Base-by-base conservation (phyloP, 64 coral and sea anemone species). In the Stylophora pistillata region DNA sequence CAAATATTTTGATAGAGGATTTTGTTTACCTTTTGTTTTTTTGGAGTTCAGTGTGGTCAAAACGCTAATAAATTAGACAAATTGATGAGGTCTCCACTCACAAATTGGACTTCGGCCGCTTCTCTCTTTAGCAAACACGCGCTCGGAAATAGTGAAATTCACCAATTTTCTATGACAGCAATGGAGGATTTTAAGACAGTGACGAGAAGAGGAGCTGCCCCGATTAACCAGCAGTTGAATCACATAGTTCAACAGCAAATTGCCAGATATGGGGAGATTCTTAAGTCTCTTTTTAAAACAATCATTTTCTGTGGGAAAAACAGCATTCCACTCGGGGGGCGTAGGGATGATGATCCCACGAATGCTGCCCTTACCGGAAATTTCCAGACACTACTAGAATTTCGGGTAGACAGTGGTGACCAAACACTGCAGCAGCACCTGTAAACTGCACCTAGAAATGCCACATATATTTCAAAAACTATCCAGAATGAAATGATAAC, bases 21-120 rank as follows among this genome's bases (percentile, higher is more conserved):
- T 89, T 89, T 89, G 68, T 79, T 70, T 89, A 56, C 63, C 64
- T 20, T 72, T 33, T 72, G 65, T 86, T 86, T 86, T 27, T 86
- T 86, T 86, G 83, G 63, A 73, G 64, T 70, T 10, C 63, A 86
- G 64, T 86, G 83, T 86, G 66, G 66, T 15, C n/a, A 66, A 86
- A 86, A 72, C 72, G 30, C 71, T 30, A 54, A 71, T 72, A 71
- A 85, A 85, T 53, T 52, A 21, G 34, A 85, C 34, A 71, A 53
- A 85, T 85, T 85, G 69, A 53, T 52, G 47, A 41, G 47, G 53
- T 70, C 33, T 85, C 82, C 82, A 85, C 82, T 85, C 63, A 34
- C 82, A 53, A 41, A 34, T 25, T 85, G 82, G 82, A 85, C 60
- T 31, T 87, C 85, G 27, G 55, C 54, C 23, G 25, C 32, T 59